Percentiles rank a stretch among this genome's conserved stretches.
These are phyloP conservation scores for Yponomeuta evonymella DNA, from an alignment of 2,888 invertebrate genomes.

Conservation along the genomic window DNA sequence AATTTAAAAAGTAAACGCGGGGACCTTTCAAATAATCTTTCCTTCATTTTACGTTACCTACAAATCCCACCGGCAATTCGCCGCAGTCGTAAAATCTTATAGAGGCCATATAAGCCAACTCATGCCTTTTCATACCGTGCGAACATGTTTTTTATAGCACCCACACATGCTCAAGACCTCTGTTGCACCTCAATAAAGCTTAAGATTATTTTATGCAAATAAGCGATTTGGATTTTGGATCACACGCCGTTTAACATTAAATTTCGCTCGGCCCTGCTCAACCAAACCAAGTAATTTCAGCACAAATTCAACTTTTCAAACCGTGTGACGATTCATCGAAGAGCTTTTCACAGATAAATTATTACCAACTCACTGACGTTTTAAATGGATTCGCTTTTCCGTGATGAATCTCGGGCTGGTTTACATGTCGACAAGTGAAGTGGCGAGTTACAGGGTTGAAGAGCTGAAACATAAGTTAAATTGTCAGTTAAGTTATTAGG, in stretches of 20 bases:
- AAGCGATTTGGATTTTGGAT: too few relatives aligned
- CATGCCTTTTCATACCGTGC: neutral
- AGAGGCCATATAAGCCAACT: neutral
- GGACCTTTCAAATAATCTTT: neutral
- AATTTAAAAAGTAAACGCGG: neutral
- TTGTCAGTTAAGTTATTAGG: too few relatives aligned
- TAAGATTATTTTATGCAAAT: neutral
- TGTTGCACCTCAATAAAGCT: neutral
- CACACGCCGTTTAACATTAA: neutral
- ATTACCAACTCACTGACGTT: neutral
- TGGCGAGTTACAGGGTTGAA: too few relatives aligned
- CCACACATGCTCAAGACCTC: neutral
- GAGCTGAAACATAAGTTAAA: too few relatives aligned
- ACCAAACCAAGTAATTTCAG: neutral
- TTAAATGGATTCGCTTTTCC: neutral
- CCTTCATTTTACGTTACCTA: neutral
- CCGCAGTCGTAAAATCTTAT: slow-evolving; percentile 6
- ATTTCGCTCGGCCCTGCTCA: neutral
- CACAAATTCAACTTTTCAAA: neutral
- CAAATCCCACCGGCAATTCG: slow-evolving; percentile 7
- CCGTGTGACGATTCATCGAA: neutral
- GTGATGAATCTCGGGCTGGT: neutral
- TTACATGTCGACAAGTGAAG: too few relatives aligned
- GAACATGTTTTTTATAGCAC: neutral
- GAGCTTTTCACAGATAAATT: neutral